Conservation (phyloP, 64 coral and sea anemone genomes). For the Actinia equina region DNA sequence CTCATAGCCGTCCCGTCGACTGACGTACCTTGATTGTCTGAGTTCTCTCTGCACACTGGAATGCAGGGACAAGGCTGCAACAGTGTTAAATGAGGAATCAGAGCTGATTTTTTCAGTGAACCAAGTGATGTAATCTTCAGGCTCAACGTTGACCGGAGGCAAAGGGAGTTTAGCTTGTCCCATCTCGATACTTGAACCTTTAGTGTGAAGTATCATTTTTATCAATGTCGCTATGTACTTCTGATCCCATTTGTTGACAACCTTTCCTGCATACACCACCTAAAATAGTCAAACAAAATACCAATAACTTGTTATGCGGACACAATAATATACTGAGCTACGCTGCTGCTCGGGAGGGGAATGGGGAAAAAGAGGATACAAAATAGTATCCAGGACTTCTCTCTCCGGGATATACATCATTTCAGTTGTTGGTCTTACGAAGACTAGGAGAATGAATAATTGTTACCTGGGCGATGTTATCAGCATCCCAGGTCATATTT, state of each 20-base stretch:
- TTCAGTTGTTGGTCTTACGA: no score
- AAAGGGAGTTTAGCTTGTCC: conserved; percentile 61
- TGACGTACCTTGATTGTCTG: conserved; percentile 63
- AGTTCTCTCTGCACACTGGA: conserved; percentile 64
- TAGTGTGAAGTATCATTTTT: conserved; percentile 54
- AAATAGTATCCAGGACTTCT: no score
- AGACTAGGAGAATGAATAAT: no score
- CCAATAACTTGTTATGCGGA: no score
- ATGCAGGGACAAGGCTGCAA: conserved; percentile 63
- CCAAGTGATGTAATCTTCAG: conserved; percentile 76
- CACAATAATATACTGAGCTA: no score
- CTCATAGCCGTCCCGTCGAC: not conserved
- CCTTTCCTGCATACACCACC: conserved; percentile 75
- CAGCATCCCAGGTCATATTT: conserved; percentile 3
- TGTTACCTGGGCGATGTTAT: not conserved
- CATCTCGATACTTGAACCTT: conserved; percentile 55
- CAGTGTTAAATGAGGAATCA: conserved; percentile 32
- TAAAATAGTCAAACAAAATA: not conserved
- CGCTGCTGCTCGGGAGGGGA: no score
- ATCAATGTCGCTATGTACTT: conserved; percentile 50
- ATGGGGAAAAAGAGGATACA: no score
- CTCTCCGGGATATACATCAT: no score
- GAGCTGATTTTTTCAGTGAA: conserved; percentile 75
- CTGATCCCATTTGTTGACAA: conserved; percentile 64
- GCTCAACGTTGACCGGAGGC: conserved; percentile 90